Base-by-base conservation (phyloP, 2,113 vertebrate genomes). In the Lota lota region DNA sequence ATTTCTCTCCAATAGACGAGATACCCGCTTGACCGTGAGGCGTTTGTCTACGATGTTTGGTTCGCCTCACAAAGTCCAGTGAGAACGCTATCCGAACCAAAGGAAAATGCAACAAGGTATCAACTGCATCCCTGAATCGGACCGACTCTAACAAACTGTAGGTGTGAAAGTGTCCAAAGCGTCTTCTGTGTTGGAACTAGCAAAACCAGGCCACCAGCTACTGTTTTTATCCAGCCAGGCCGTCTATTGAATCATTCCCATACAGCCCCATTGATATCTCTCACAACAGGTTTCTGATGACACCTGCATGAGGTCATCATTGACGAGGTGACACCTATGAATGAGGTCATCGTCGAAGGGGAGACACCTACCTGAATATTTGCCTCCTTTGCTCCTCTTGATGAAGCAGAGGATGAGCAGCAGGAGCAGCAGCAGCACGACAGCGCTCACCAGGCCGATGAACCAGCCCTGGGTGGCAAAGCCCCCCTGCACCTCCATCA, bases 351-450 rank as follows among this genome's bases (percentile, higher is more conserved):
- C 22, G 28, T 28, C 16, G 22, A 4, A 28, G 21, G 4, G 21
- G 33, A 18, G n/a, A 17, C 61, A 69, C 78, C 87, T 88, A 89
- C 95, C 95, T 85, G 95, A 97, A 85, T 97, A 97, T 62, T 97
- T 97, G 63, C 95, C 95, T 1, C 95, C 95, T 86, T 96, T 96
- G 87, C 90, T 95, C 78, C 94, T 94, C 83, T 94, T 95, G 83
- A 97, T 93, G 79, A 96, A 95, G 89, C 94, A 97, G 66, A 96
- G 89, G 67, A 95, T 93, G 47, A 97, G 91, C 68, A 96, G 78
- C 17, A 94, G 68, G 24, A 97, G 87, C 47, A 96, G 81, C 65
- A 96, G 73, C 57, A 96, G 89, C 16, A 93, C 88, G 2, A 93
- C 69, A 67, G 94, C 93, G 0, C 94, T 94, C 72, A 96, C 90